Evolutionary conservation across 2,888 invertebrate species (phyloP).

Genomic region (Odontocolon sp.): DNA sequence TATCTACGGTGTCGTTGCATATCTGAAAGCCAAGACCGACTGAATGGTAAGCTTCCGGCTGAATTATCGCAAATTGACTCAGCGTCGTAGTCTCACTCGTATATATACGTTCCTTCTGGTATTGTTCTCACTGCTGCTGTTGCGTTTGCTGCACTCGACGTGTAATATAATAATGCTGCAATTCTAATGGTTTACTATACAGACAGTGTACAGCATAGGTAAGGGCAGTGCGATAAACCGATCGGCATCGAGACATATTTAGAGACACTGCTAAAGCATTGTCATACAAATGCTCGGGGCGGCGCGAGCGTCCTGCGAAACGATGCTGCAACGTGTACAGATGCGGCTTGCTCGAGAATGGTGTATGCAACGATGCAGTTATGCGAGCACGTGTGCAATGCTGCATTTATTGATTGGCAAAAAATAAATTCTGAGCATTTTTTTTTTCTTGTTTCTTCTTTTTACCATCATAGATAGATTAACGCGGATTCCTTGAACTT

Average conservation of each 20-base stretch:
- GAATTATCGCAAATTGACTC: slow-evolving; percentile 55
- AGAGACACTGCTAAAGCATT: slow-evolving; percentile 41
- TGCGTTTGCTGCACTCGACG: neutral
- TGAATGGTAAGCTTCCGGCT: slow-evolving; percentile 4
- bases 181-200: slow-evolving; percentile 42
- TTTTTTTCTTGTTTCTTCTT: neutral
- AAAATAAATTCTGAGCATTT: neutral
- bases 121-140: slow-evolving; percentile 43
- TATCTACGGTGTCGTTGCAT: neutral
- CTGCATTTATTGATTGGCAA: neutral
- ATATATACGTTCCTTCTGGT: slow-evolving; percentile 31
- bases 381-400: neutral
- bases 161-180: slow-evolving; percentile 47
- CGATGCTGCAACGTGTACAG: neutral
- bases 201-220: neutral
- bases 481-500: neutral
- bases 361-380: neutral
- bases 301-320: slow-evolving; percentile 10
- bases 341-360: too few species aligned
- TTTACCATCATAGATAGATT: neutral
- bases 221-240: slow-evolving; percentile 48
- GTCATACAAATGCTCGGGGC: slow-evolving; percentile 28
- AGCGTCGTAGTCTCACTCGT: slow-evolving; percentile 17
- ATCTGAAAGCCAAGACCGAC: slow-evolving; percentile 14
- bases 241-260: slow-evolving; percentile 56